Percentiles rank a stretch among this genome's conserved stretches.
These are phyloP conservation scores for Heterocephalus glaber DNA, from an alignment of 2,113 vertebrate genomes.

Conservation along the genomic window DNA sequence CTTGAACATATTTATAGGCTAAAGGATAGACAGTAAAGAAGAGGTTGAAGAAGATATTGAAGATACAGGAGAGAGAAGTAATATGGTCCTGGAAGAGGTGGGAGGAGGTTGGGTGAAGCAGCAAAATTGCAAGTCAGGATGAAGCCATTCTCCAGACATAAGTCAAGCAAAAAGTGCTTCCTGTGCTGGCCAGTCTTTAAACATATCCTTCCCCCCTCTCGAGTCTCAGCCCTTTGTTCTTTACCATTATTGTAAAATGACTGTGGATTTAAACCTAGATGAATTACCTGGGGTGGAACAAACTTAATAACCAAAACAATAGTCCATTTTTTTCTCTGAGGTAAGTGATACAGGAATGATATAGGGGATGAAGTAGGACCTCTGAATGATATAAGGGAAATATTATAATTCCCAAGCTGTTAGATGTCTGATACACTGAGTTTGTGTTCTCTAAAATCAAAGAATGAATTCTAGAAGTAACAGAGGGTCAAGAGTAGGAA, in stretches of 20 bases:
- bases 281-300: constrained; percentile 38
- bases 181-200: constrained; percentile 1
- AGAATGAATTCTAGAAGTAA: too few relatives aligned
- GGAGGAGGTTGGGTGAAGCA: not conserved
- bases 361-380: too few relatives aligned
- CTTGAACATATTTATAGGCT: constrained; percentile 2
- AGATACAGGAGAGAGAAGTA: not conserved
- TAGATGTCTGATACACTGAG: too few relatives aligned
- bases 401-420: too few relatives aligned
- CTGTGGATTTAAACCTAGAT: constrained; percentile 56
- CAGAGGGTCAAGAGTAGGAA: too few relatives aligned
- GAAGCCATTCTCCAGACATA: constrained; percentile 55
- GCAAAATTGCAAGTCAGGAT: constrained; percentile 28
- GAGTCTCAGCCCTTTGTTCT: constrained; percentile 18
- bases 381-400: too few relatives aligned
- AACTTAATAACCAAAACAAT: not conserved
- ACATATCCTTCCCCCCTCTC: not conserved
- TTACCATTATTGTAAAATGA: constrained; percentile 46
- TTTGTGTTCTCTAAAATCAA: too few relatives aligned
- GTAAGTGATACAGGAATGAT: not conserved
- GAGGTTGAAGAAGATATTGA: not conserved
- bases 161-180: not conserved
- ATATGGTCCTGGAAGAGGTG: not conserved
- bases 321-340: constrained; percentile 26
- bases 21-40: constrained; percentile 17